Evolutionary conservation across 2,113 vertebrate genomes (phyloP).

Genomic region (Neoarius graeffei): DNA sequence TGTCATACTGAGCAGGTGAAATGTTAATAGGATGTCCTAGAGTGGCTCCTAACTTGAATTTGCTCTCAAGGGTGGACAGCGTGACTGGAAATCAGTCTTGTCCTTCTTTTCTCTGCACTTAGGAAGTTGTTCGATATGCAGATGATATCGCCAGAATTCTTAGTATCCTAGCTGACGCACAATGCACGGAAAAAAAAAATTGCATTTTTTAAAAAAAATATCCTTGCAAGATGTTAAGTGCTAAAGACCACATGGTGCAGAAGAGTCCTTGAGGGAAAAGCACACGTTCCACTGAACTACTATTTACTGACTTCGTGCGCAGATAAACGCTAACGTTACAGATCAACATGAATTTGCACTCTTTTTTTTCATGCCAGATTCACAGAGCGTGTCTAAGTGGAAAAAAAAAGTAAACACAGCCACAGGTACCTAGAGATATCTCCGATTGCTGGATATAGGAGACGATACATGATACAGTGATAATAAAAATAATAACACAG

Average conservation of each 20-base stretch:
- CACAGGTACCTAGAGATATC: background rate
- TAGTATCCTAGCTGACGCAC: background rate
- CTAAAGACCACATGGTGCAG: background rate
- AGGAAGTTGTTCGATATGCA: constrained; percentile 30
- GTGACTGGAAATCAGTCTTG: constrained; percentile 11
- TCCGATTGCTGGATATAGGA: background rate
- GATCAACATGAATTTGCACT: background rate
- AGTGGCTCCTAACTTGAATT: background rate
- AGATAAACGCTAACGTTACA: background rate
- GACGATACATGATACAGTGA: no score
- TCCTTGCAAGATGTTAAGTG: background rate
- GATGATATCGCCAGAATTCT: background rate
- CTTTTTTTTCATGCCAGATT: background rate
- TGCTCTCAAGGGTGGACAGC: background rate
- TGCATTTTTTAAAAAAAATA: background rate
- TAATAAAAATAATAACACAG: background rate
- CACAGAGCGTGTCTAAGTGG: background rate
- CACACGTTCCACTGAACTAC: background rate
- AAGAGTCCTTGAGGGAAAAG: background rate
- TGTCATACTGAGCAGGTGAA: background rate
- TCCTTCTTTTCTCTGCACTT: constrained; percentile 11
- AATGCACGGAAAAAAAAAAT: no score
- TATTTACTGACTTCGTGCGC: background rate
- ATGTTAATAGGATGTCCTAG: constrained; percentile 17
- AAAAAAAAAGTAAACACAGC: background rate